These are phyloP conservation scores for Tinea pellionella DNA, from an alignment of 2,888 invertebrate genomes.

Conservation along the genomic window DNA sequence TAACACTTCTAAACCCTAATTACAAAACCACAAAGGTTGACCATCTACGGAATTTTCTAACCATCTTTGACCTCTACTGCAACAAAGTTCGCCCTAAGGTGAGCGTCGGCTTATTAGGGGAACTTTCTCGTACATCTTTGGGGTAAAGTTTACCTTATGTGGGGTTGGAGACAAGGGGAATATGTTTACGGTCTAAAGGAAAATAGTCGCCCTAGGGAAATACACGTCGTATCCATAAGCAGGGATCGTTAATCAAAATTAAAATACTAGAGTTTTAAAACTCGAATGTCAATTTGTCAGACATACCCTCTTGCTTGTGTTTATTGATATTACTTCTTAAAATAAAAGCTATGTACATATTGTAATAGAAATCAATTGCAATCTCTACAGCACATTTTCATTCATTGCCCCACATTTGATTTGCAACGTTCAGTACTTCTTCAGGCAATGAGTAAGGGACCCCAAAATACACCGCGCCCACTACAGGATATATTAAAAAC, in stretches of 20 bases:
- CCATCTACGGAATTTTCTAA: constrained; percentile 1
- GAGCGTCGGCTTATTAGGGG: constrained; percentile 63
- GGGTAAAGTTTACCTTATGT: constrained; percentile 53
- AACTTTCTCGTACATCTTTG: constrained; percentile 52
- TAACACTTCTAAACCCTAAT: not conserved
- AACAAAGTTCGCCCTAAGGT: constrained; percentile 39
- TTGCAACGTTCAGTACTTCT: too few relatives aligned
- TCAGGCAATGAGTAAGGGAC: too few relatives aligned
- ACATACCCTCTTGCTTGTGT: not conserved
- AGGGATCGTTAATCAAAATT: constrained; percentile 56
- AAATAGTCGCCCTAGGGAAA: constrained; percentile 44
- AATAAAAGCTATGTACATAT: too few relatives aligned
- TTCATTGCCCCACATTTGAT: too few relatives aligned
- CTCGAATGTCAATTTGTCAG: constrained; percentile 12
- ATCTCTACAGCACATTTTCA: too few relatives aligned
- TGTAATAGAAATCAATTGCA: too few relatives aligned
- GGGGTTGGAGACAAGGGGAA: constrained; percentile 39
- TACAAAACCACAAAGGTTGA: constrained; percentile 1
- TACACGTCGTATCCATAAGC: constrained; percentile 45
- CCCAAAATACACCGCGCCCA: too few relatives aligned
- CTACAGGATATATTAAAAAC: too few relatives aligned
- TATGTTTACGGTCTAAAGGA: constrained; percentile 33
- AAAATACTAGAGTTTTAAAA: constrained; percentile 36
- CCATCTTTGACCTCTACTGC: constrained; percentile 12
- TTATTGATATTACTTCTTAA: not conserved